Evolutionary conservation across 64 coral and sea anemone species (phyloP), one percentile per base, ranked within the genome.

Genomic region (Orbicella faveolata): DNA sequence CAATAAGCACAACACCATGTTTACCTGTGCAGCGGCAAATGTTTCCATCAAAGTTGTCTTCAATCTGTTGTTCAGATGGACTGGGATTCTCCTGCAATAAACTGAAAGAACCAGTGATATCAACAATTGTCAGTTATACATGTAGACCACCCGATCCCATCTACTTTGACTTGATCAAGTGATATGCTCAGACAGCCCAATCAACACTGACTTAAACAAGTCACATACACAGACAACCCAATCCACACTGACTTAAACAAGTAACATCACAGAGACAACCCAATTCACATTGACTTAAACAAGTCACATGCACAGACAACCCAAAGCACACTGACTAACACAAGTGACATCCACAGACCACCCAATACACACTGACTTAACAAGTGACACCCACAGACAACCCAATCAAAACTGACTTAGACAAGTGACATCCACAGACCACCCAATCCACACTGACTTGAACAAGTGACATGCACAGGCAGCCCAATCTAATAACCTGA

Each of bases 21-120:
- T 30, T 79, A 98, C 95, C 95, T 83, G 95, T 98, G 53, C 95
- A 98, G 61, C 95, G 89, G 39, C 95, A 98, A 18, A 98, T 87
- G 44, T 98, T 94, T 13, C 95, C 95, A 94, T 98, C 95, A 91
- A 98, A 98, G 62, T 78, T 83, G 67, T 92, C 92, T 81, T 98
- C 95, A 70, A 98, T 94, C 66, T 98, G 78, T 86, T 98, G 92
- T 36, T 94, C 91, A 44, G 88, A 84, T 73, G 95, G 95, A 20
- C 75, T 77, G 26, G 85, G n/a, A 86, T 94, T 98, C 11, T 76
- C 81, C 51, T 93, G 68, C 55, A 94, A 76, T 25, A 98, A 92
- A 73, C 95, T 98, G 35, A 15, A 61, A 80, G 64, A n/a, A 52
- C 44, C 77, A 66, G 70, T 5, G 19, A 21, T 36, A 64, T 57